Base-by-base conservation (phyloP, 2,888 invertebrate species). In the Rugalucina vietnamica region DNA sequence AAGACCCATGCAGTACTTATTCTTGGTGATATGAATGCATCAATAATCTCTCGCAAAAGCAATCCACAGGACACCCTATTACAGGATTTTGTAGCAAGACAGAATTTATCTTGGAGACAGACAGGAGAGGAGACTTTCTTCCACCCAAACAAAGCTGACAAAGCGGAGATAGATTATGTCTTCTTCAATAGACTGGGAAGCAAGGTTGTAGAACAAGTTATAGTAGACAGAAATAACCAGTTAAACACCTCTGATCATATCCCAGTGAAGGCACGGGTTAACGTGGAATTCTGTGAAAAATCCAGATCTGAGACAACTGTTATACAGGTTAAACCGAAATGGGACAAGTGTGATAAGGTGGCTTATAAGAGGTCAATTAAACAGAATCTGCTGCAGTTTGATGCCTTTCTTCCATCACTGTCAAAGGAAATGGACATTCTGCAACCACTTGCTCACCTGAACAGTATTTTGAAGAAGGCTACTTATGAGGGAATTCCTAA, bases 111-210 rank as follows among this genome's bases (percentile, higher is more conserved):
- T 12, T 49, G 18, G 27, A 27, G 49, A 43, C 73, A 73, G 29
- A 27, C 10, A 21, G 73, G 73, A 5, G 29, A 24, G 0, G 5
- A 27, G 2, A 73, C 73, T 8, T 49, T 73, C 29, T 73, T 49
- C 29, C 73, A 73, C 49, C 49, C 73, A 43, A 73, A 49, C 27
- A 49, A 49, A 39, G 8, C 18, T n/a, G 49, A 43, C 43, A 27
- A 49, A n/a, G 73, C 73, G 14, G 73, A 73, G 18, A 73, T 73
- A 29, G 73, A 73, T n/a, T 73, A 73, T n/a, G 49, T 73, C 5
- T 27, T 73, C 10, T 49, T 29, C 18, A 49, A 49, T 29, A 37
- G n/a, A 2, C 8, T 29, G 18, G 49, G 21, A 12, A 29, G 18
- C 1, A 18, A 8, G 5, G 18, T 65, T 18, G 18, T 65, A 34